phyloP scores from a whole-genome alignment of 2,888 invertebrate species.

The Chironomus tentans region DNA sequence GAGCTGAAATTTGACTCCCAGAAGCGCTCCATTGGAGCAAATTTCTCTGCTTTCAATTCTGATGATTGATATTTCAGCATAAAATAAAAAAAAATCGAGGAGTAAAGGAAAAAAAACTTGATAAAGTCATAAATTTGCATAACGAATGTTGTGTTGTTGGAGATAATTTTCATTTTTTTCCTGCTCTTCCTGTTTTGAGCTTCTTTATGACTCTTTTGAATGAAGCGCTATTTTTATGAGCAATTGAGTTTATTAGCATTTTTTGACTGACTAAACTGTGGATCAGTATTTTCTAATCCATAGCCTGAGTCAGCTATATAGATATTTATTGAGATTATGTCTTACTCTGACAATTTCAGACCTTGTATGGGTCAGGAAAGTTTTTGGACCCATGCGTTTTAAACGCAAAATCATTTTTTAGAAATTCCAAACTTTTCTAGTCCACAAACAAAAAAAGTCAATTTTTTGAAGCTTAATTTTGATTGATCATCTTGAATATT shows the following conservation, averaged over 20 bases:
- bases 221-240: too few relatives aligned
- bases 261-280: too few relatives aligned
- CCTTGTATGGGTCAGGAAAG: too few relatives aligned
- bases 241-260: too few relatives aligned
- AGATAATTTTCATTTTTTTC: neutral
- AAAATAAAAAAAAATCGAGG: neutral
- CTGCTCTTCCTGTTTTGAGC: neutral
- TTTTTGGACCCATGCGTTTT: neutral
- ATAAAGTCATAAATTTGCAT: constrained; percentile 3
- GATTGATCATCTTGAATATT: neutral
- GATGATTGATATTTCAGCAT: constrained; percentile 1
- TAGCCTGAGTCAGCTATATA: too few relatives aligned
- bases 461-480: neutral
- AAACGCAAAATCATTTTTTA: neutral
- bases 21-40: neutral
- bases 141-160: neutral
- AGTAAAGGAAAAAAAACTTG: neutral
- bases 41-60: neutral
- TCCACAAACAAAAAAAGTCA: neutral
- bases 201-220: too few relatives aligned
- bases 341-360: too few relatives aligned
- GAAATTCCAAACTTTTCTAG: too few relatives aligned
- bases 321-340: too few relatives aligned
- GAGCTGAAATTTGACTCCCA: constrained; percentile 1
- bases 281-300: too few relatives aligned